Evolutionary conservation across 2,797 vertebrate species (phyloP).

Genomic region (Leptoclinus maculatus): DNA sequence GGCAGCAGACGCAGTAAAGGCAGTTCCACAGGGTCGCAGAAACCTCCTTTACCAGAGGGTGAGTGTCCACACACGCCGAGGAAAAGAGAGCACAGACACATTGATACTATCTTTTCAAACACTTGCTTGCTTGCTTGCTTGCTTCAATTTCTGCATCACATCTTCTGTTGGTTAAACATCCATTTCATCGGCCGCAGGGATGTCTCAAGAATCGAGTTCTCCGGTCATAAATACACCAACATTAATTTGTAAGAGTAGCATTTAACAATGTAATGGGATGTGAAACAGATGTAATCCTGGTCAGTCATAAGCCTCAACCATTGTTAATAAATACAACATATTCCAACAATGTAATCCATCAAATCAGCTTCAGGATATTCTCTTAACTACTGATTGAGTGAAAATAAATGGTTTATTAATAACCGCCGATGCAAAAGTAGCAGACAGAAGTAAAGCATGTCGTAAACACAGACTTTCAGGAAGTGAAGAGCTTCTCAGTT

Average conservation of each 20-base stretch:
- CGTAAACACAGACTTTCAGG: not conserved
- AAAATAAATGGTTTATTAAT: not conserved
- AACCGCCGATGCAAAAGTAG: not conserved
- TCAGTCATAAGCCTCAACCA: not conserved
- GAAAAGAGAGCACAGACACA: not conserved
- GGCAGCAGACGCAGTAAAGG: slow-evolving; percentile 92
- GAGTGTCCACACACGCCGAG: slow-evolving; percentile 60
- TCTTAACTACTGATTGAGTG: not conserved
- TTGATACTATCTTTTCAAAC: slow-evolving; percentile 43
- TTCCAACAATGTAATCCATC: not conserved
- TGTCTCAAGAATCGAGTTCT: not conserved
- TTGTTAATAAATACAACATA: not conserved
- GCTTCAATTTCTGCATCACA: slow-evolving; percentile 22
- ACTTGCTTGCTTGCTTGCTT: slow-evolving; percentile 7
- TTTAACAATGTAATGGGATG: not conserved
- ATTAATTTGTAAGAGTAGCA: not conserved
- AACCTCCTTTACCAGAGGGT: slow-evolving; percentile 95
- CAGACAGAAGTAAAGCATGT: not conserved
- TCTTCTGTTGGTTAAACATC: slow-evolving; percentile 6
- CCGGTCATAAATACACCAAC: not conserved
- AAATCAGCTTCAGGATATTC: not conserved
- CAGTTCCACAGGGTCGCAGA: slow-evolving; percentile 91
- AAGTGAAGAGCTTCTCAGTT: not conserved
- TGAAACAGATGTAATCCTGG: not conserved
- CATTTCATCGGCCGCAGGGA: not conserved